Evolutionary conservation across 2,797 vertebrate genomes (phyloP), one percentile per base, ranked within the genome.

Genomic region (Huso huso): DNA sequence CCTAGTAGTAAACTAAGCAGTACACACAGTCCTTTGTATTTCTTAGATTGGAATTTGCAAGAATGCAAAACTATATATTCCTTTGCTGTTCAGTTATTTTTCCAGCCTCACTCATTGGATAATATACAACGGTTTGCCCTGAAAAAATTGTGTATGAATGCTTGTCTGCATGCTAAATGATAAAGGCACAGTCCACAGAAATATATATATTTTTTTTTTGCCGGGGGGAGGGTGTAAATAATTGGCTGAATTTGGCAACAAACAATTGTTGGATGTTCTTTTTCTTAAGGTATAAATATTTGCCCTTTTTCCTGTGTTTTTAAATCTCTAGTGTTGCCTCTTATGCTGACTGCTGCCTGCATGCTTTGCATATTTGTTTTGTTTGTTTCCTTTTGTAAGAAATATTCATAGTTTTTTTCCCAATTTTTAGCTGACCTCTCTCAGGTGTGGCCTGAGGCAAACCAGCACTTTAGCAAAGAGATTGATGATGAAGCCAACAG

Each of bases 391-490:
- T 10, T 10, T 8, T 49, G 48, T 7, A 10, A 50, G 55, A 37
- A 37, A 37, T 37, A 37, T 4, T 11, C 6, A 37, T 52, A 9
- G 55, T 67, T 8, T 68, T 10, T 76, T 74, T 1, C 61, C 72
- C 61, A 65, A 11, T 63, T 64, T 50, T 15, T 76, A 99, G 97
- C 96, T 81, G 97, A 99, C 83, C 94, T 99, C 84, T 99, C 97
- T 93, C 97, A 99, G 93, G 97, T 99, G 76, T 99, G 96, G 96
- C 97, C 97, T 57, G 96, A 99, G 84, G 95, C 96, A 84, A 99
- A 98, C 83, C 97, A 99, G 95, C 93, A 99, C 94, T 99, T 99
- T 94, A 99, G 93, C 86, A 99, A 99, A 86, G 97, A 99, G 86
- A 99, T 99, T 53, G 96, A 99, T 58, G 97, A 99, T 52, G 97